Percentiles rank a stretch among this genome's conserved stretches.
These are phyloP conservation scores for Pseudotriccus pelzelni DNA, from an alignment of 2,797 vertebrate species.

Conservation along the genomic window DNA sequence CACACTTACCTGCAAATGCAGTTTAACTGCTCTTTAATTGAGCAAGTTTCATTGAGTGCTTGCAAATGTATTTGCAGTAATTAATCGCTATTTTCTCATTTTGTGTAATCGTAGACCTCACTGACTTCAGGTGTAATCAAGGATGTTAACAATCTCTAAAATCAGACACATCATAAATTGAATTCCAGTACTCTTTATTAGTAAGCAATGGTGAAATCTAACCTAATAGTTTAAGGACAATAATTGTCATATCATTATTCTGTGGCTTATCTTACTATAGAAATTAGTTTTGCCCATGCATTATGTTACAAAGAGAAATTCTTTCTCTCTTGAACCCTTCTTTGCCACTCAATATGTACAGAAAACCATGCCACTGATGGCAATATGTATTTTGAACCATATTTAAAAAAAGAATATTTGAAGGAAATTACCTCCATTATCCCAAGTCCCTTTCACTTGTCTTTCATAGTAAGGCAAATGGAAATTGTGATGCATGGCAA, in stretches of 20 bases:
- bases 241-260: neutral
- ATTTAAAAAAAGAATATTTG: neutral
- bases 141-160: neutral
- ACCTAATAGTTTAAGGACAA: neutral
- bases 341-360: neutral
- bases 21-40: neutral
- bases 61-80: neutral
- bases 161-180: neutral
- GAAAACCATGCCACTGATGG: neutral
- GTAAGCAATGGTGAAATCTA: neutral
- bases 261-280: neutral
- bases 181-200: neutral
- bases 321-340: neutral
- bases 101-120: neutral
- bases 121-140: neutral
- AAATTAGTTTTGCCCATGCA: neutral
- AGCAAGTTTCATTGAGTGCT: rapidly evolving
- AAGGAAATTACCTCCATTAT: neutral
- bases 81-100: neutral
- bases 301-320: neutral
- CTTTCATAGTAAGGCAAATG: neutral
- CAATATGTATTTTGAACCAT: neutral
- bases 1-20: neutral
- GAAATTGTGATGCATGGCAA: neutral
- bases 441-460: neutral